Evolutionary conservation across 2,797 vertebrate species (phyloP), one percentile per base, ranked within the genome.

Genomic region (Anableps anableps): DNA sequence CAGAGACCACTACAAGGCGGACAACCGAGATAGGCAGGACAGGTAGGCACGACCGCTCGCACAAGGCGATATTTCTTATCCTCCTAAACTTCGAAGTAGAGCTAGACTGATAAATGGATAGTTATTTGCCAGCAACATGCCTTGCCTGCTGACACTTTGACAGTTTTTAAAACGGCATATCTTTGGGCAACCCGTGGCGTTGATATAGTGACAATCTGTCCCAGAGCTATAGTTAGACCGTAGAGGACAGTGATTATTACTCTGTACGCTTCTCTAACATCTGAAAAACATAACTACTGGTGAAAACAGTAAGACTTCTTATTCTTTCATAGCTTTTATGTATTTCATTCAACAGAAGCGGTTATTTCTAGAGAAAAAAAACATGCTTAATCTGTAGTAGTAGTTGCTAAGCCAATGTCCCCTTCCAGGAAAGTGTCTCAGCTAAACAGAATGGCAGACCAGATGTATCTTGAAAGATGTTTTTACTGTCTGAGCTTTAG

Each of bases 1-100:
- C 91, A 95, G 97, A 96, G 92, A 96, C 89, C 92, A 92, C 91
- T 94, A 95, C 89, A 86, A 95, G 84, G 91, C 93, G 3, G 95
- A 96, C 80, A 94, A 94, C 94, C 89, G 89, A 80, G 91, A 93
- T 76, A 89, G 89, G 83, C 91, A 90, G 36, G 93, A 92, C 84
- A 90, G 90, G 91, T 93, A 74, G 86, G 62, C 34, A 38, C 38
- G 7, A 66, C 21, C 34, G 23, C 19, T 36, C 16, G 38, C 60
- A 34, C 34, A 23, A 62, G 55, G 13, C 16, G 11, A 31, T 14
- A 16, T 5, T 60, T 60, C 31, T 64, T 36, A 36, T 36, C 31
- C 17, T 64, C 9, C 29, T 4, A 2, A 64, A 64, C 31, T 64
- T 34, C 7, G 36, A 64, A 64, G 29, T 64, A 34, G 60, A 62